These are phyloP conservation scores for Dynastes maya DNA, from an alignment of 2,888 invertebrate genomes.

Conservation along the genomic window DNA sequence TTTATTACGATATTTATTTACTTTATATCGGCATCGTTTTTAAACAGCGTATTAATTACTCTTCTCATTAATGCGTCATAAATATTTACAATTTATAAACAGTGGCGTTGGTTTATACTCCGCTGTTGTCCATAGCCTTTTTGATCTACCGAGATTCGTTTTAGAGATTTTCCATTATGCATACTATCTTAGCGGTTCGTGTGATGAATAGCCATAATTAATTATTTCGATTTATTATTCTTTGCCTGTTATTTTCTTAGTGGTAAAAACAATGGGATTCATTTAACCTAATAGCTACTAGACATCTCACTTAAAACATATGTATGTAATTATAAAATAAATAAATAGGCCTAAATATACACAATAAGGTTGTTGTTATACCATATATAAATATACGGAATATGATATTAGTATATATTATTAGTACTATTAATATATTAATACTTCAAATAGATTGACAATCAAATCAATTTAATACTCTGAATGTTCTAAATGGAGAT, in stretches of 20 bases:
- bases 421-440: too few relatives aligned
- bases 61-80: slow-evolving; percentile 27
- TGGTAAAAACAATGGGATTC: background rate
- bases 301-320: too few relatives aligned
- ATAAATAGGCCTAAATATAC: too few relatives aligned
- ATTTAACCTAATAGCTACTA: background rate
- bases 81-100: slow-evolving; percentile 40
- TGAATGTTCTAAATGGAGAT: too few relatives aligned
- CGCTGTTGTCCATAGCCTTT: background rate
- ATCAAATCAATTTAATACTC: too few relatives aligned
- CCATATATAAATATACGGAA: too few relatives aligned
- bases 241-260: background rate
- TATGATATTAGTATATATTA: too few relatives aligned
- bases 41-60: slow-evolving; percentile 26
- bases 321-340: too few relatives aligned
- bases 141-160: background rate
- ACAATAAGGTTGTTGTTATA: too few relatives aligned
- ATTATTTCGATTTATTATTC: background rate
- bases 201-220: slow-evolving; percentile 23
- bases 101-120: background rate
- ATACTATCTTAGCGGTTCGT: too few relatives aligned
- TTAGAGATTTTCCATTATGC: background rate
- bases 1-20: slow-evolving; percentile 22
- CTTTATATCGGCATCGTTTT: background rate
- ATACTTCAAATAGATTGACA: too few relatives aligned